Evolutionary conservation across 2,888 invertebrate species (phyloP), one percentile per base, ranked within the genome.

Genomic region (Drosophila neutralis): DNA sequence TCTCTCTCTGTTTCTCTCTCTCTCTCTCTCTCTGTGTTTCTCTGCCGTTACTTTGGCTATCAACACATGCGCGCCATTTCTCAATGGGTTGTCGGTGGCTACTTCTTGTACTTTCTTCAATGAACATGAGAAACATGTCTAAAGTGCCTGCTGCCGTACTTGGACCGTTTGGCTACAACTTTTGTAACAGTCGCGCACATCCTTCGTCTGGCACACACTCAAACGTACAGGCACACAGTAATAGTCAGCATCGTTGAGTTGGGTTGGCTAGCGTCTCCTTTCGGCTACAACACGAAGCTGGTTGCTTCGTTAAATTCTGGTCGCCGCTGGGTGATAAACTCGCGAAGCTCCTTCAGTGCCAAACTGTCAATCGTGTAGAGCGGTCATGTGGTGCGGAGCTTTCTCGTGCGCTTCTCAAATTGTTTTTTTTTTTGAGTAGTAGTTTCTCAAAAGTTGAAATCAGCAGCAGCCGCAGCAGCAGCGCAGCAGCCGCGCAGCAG

Each of bases 301-400:
- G 13, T 33, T 18, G 51, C 21, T 45, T 64, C 29, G 69, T 48
- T 49, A 58, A 40, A 29, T 56, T 53, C 62, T 54, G 57, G 54
- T 42, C 29, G 48, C 52, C 66, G 42, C 63, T 62, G 38, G 49
- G 42, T 77, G 81, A 79, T 80, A 79, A 80, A 69, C 78, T 73
- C 65, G 72, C 66, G 68, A 63, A 69, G 73, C 68, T 73, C 67
- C 77, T 72, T 83, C 78, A 92, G 92, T 92, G 92, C 91, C 92
- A 92, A 92, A 92, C 90, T 89, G 90, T 89, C 90, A 89, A 85
- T 90, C 90, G 91, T 91, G 88, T 89, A 85, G 91, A 89, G 89
- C 89, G 92, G 92, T 91, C 85, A 90, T 86, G 83, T 86, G 85
- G 83, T 79, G 83, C 77, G 83, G 80, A 85, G 86, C 88, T 66